Percentiles rank a stretch among this genome's conserved stretches.
phyloP scores from a whole-genome alignment of 2,797 vertebrate species.

The Cirrhinus mrigala region DNA sequence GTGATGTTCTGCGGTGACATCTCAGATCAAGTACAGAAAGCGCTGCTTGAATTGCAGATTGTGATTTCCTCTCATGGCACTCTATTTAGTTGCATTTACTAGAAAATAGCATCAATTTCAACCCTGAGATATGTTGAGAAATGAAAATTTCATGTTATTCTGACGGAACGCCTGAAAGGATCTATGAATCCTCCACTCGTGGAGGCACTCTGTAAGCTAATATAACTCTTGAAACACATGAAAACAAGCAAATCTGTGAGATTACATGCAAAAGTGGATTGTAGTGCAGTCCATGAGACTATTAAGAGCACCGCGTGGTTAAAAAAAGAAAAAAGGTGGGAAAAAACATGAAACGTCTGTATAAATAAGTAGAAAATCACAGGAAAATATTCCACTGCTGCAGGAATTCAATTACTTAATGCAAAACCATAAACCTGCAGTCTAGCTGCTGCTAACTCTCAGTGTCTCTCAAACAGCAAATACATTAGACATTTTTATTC shows the following conservation, averaged over 20 bases:
- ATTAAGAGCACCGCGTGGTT: constrained; percentile 1
- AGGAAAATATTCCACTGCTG: constrained; percentile 30
- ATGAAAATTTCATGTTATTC: constrained; percentile 36
- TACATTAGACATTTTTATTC: constrained; percentile 28
- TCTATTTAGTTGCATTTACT: constrained; percentile 49
- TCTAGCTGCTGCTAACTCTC: constrained; percentile 28
- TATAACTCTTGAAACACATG: constrained; percentile 20
- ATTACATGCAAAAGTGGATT: constrained; percentile 7
- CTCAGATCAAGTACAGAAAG: constrained; percentile 44
- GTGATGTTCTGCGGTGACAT: constrained; percentile 43
- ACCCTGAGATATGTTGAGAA: constrained; percentile 20
- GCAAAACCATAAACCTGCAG: constrained; percentile 14
- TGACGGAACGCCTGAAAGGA: background rate
- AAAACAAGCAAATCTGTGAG: constrained; percentile 22
- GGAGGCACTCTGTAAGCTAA: constrained; percentile 14
- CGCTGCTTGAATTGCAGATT: constrained; percentile 54
- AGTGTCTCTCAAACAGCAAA: background rate
- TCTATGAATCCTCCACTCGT: constrained; percentile 16
- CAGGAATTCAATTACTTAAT: constrained; percentile 44
- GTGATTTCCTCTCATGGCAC: constrained; percentile 47
- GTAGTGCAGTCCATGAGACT: constrained; percentile 3
- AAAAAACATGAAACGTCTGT: background rate
- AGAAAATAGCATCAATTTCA: constrained; percentile 48
- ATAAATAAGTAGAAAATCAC: constrained; percentile 20
- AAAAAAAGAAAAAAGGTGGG: background rate